Evolutionary conservation across 2,797 vertebrate species (phyloP), one percentile per base, ranked within the genome.

Genomic region (Buphagus erythrorhynchus): DNA sequence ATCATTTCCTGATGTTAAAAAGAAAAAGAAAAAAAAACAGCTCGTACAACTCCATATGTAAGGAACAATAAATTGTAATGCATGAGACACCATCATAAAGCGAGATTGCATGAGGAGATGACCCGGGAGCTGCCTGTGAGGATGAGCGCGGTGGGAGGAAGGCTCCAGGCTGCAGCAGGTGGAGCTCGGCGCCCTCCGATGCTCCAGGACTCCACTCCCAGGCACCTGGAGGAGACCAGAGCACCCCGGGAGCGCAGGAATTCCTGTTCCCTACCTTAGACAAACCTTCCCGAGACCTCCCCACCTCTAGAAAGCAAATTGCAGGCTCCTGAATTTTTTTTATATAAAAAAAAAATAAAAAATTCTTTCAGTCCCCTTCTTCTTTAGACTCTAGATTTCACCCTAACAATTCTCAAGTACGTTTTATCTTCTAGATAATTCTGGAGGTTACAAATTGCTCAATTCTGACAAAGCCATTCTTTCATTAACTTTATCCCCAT

Each of bases 111-210:
- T 2, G 8, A 86, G 86, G 71, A 79, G 82, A 85, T 7, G 14
- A 68, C 22, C 26, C 1, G 4, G 12, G 71, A 51, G 13, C 16
- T 67, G 57, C 18, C 43, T 26, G 31, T 14, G 22, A 21, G 52
- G 38, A 31, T 22, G 45, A n/a, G n/a, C n/a, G n/a, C n/a, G n/a
- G 40, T 20, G 24, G 22, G 35, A 12, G 15, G 36, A 33, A 36
- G 26, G 81, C 36, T 40, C 88, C 88, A 46, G 72, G 20, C n/a
- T 42, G 83, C 96, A 52, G 96, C n/a, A 97, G 95, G 65, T 88
- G 96, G 95, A 96, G 96, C 95, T 91, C 93, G 3, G 38, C 54
- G 91, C 79, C 72, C 59, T 48, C 20, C 3, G 19, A 86, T 51
- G 9, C 5, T 3, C 84, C 35, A 2, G 1, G 16, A 26, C 42